phyloP scores from a whole-genome alignment of 1,140 invertebrate genomes.

The Brachionus koreanus region DNA sequence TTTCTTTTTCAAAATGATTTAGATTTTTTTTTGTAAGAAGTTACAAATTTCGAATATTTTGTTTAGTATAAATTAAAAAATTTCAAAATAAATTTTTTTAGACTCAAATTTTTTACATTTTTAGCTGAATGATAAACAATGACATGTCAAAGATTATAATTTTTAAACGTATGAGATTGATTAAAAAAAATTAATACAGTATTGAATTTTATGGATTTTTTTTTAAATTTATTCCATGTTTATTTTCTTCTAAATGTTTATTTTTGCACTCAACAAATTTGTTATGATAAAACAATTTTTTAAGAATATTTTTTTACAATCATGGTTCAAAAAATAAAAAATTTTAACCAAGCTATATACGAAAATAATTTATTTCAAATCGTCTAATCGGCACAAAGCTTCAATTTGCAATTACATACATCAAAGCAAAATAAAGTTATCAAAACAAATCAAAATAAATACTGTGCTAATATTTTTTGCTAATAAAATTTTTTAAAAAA shows the following conservation, averaged over 20 bases:
- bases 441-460: background rate
- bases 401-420: background rate
- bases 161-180: too few species aligned
- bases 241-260: background rate
- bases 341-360: background rate
- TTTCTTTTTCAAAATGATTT: too few species aligned
- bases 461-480: background rate
- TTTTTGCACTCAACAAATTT: background rate
- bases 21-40: too few species aligned
- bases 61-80: too few species aligned
- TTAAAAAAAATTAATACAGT: too few species aligned
- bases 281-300: background rate
- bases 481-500: background rate
- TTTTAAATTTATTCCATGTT: background rate
- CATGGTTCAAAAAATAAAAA: background rate
- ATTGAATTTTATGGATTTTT: too few species aligned
- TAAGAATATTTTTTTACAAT: background rate
- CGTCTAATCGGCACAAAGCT: background rate
- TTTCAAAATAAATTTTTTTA: too few species aligned
- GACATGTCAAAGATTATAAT: too few species aligned
- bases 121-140: too few species aligned
- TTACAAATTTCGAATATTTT: too few species aligned
- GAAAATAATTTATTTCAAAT: background rate
- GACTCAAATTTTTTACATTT: too few species aligned
- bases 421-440: conserved; percentile 22